phyloP scores from a whole-genome alignment of 2,888 invertebrate species.

The Amaurobius ferox region DNA sequence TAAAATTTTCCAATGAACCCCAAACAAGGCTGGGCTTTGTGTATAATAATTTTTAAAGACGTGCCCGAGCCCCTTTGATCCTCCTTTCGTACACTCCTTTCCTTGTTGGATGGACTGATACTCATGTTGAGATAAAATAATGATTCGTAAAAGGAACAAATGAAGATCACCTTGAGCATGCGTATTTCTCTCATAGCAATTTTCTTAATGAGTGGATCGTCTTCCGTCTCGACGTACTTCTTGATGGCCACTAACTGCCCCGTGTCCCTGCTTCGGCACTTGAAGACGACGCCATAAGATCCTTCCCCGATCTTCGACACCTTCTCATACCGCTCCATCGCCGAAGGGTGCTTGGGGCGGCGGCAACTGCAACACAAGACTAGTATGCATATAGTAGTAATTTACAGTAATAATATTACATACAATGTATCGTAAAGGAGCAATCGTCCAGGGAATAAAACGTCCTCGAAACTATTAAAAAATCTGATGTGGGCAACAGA shows the following conservation, averaged over 20 bases:
- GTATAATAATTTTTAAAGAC: background rate
- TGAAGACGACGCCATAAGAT: slow-evolving; percentile 96
- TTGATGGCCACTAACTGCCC: slow-evolving; percentile 97
- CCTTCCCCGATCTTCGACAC: slow-evolving; percentile 96
- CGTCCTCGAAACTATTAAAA: too few species aligned
- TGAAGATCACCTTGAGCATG: slow-evolving; percentile 87
- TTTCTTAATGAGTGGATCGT: slow-evolving; percentile 96
- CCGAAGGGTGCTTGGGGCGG: background rate
- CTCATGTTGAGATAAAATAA: background rate
- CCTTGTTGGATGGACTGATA: too few species aligned
- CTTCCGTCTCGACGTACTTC: slow-evolving; percentile 97
- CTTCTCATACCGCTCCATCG: slow-evolving; percentile 87
- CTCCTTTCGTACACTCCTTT: too few species aligned
- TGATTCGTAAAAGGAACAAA: too few species aligned
- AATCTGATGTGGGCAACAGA: too few species aligned
- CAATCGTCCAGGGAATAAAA: too few species aligned
- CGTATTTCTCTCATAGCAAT: slow-evolving; percentile 96
- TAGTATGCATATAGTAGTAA: background rate
- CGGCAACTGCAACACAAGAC: slow-evolving; percentile 37
- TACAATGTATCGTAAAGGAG: too few species aligned
- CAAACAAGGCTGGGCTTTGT: background rate
- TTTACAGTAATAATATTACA: too few species aligned
- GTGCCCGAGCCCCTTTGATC: too few species aligned
- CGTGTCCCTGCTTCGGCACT: slow-evolving; percentile 95
- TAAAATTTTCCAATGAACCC: too few species aligned